phyloP scores from a whole-genome alignment of 1,140 invertebrate species.

The Drosophila mojavensis region DNA sequence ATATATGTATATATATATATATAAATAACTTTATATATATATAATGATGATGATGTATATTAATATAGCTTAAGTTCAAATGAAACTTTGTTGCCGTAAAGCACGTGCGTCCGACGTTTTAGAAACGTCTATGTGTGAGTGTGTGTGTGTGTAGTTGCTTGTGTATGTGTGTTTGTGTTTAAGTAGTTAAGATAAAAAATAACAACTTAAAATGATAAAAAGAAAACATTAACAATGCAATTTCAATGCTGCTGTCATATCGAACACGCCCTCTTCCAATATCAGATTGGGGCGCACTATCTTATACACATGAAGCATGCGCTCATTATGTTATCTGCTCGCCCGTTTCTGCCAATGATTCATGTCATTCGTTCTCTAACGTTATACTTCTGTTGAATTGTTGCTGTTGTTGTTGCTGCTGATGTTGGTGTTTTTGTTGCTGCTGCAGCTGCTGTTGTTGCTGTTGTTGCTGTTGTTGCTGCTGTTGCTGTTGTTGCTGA shows the following conservation, averaged over 20 bases:
- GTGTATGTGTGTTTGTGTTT: constrained; percentile 3
- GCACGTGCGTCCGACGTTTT: constrained; percentile 51
- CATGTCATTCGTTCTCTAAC: constrained; percentile 39
- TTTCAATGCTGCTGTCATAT: constrained; percentile 18
- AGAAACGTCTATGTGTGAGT: constrained; percentile 46
- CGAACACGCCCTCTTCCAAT: constrained; percentile 9
- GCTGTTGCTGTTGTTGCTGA: constrained; percentile 27
- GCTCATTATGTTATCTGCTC: too few relatives aligned
- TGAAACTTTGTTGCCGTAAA: constrained; percentile 27
- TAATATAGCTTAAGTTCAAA: constrained; percentile 28
- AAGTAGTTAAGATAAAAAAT: constrained; percentile 45
- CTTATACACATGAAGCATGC: too few relatives aligned
- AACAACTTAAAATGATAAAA: constrained; percentile 60
- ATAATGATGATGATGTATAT: neutral
- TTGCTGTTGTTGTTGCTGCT: constrained; percentile 13
- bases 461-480: constrained; percentile 20
- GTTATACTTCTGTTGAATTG: constrained; percentile 20
- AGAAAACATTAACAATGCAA: constrained; percentile 32
- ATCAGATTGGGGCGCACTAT: neutral
- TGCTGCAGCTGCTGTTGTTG: constrained; percentile 25
- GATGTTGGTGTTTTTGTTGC: constrained; percentile 23
- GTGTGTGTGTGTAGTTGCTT: neutral
- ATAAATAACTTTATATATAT: constrained; percentile 1
- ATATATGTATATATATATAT: too few relatives aligned
- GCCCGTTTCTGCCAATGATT: neutral